Conservation (phyloP, 1,140 invertebrate species). For the Drosophila kikkawai region DNA sequence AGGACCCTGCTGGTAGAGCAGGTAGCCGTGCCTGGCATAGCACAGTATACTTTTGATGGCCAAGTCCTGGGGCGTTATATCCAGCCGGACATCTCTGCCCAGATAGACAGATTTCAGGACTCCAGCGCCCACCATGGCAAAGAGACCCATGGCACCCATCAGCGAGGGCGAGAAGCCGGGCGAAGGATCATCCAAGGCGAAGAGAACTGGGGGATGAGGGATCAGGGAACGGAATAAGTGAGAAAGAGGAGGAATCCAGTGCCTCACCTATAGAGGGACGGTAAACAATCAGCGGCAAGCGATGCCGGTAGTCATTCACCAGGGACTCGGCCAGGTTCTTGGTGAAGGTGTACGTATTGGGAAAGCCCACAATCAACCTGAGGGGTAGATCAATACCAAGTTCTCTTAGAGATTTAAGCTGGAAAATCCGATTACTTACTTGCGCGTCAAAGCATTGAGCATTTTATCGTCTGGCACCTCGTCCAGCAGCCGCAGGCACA, state of each 20-base stretch:
- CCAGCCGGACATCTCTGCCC: slow-evolving; percentile 36
- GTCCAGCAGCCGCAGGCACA: slow-evolving; percentile 64
- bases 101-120: slow-evolving; percentile 72
- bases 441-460: slow-evolving; percentile 67
- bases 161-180: slow-evolving; percentile 72
- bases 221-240: not conserved
- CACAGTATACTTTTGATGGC: slow-evolving; percentile 61
- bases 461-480: slow-evolving; percentile 50
- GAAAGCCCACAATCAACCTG: slow-evolving; percentile 89
- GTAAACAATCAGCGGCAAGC: slow-evolving; percentile 92
- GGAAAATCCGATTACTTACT: slow-evolving; percentile 35
- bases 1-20: slow-evolving; percentile 31
- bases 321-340: slow-evolving; percentile 93
- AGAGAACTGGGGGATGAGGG: slow-evolving; percentile 47
- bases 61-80: slow-evolving; percentile 73
- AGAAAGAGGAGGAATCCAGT: fast-evolving
- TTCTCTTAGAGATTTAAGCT: no score
- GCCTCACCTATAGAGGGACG: slow-evolving; percentile 92
- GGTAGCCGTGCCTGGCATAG: slow-evolving; percentile 40
- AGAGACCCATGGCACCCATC: slow-evolving; percentile 78
- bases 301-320: slow-evolving; percentile 88
- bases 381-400: no score
- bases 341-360: slow-evolving; percentile 95
- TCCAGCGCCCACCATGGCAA: slow-evolving; percentile 66
- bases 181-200: slow-evolving; percentile 59